Evolutionary conservation across 1,140 invertebrate genomes (phyloP), one percentile per base, ranked within the genome.

Genomic region (Leptinotarsa undecemlineata): DNA sequence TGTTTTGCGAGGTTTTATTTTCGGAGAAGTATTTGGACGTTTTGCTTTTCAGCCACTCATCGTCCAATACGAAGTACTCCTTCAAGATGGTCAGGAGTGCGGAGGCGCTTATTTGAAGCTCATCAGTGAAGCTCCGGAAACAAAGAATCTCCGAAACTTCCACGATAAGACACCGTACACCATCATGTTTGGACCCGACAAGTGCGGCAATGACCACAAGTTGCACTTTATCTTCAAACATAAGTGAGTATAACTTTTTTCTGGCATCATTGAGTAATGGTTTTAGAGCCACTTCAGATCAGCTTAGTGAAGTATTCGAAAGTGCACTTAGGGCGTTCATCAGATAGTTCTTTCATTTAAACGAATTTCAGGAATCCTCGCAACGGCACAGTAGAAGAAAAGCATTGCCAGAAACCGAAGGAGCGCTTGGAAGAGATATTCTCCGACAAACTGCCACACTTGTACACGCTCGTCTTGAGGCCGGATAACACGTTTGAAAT

Each of bases 141-240:
- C 91, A 60, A 85, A 90, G 20, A 91, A 97, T 85, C 88, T 98
- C 26, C 92, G 90, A 72, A 88, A 92, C 76, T 98, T 99, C 85
- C 90, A 96, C 85, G 97, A 99, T 87, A 97, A 98, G 87, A 97
- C 97, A 13, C 94, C 96, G 0, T 99, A 98, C 86, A 95, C 95
- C 3, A 96, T 99, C 81, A 99, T 99, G 98, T 99, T 99, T 88
- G 98, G 98, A 2, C 98, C 98, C 13, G 98, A 99, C 87, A 99
- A 99, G 86, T 99, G 98, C 88, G 98, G 98, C 72, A 95, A 93
- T 82, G 95, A 98, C 85, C 91, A 94, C 80, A 98, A 99, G 90
- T 87, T 98, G 68, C 98, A 99, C 86, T 99, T 99, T 85, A 99
- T 99, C 84, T 97, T 99, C 87, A 91, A 94, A 66, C 96, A 99